Evolutionary conservation across 1,140 invertebrate species (phyloP), one percentile per base, ranked within the genome.

Genomic region (Drosophila ogumai): DNA sequence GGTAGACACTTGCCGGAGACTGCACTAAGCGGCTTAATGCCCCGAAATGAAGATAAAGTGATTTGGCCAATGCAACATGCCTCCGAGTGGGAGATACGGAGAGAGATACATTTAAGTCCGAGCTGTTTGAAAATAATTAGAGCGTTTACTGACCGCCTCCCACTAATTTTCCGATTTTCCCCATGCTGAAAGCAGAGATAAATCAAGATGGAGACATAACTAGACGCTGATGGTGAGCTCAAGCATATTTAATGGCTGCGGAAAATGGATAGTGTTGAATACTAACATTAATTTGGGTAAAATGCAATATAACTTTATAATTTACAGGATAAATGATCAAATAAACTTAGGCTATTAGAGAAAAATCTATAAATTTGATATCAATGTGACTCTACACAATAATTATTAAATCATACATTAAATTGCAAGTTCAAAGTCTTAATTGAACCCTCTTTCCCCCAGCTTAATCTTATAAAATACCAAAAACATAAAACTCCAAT

Each of bases 81-180:
- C 79, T 54, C 19, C 13, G 52, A 38, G 50, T 8, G 31, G 6
- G 4, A 8, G 17, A 0, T 3, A 19, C 13, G 19, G 17, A 10
- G 28, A 50, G 66, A 74, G 69, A 81, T 68, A 81, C 81, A 86
- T 81, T 90, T 85, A 90, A 90, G 81, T 90, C 86, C 78, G 47
- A 78, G 75, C 86, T 81, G 81, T 81, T 90, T 68, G 78, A 90
- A 88, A 90, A 90, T 90, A 90, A 90, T 90, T 90, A 90, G 86
- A 86, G 86, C 86, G 71, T 90, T 90, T 87, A 87, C 75, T 88
- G 76, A 47, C 55, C 56, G 44, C 41, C 38, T 10, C 13, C 49
- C 34, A 56, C 50, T 19, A 54, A 31, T 10, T 55, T 60, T 34
- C 36, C 36, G 25, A 34, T 47, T 72, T 57, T 15, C n/a, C 25